phyloP scores from a whole-genome alignment of 35 echinoderm and acorn worm species.

The Heliocidaris tuberculata region DNA sequence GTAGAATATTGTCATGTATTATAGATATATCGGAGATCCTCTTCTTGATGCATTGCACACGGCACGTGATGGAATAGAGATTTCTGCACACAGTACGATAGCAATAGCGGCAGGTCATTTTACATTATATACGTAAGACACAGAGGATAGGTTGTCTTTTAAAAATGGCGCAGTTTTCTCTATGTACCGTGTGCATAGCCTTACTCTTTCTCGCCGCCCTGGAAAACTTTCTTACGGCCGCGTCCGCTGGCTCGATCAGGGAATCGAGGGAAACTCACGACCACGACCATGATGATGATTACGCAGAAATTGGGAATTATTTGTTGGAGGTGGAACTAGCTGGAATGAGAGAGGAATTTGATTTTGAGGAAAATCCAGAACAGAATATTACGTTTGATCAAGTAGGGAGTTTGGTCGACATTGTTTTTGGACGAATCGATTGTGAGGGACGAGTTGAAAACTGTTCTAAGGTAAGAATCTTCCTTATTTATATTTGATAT shows the following conservation, averaged over 20 bases:
- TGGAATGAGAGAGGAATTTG: not conserved
- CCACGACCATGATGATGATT: not conserved
- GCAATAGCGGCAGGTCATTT: too few relatives aligned
- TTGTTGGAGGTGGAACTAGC: not conserved
- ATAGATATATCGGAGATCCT: too few relatives aligned
- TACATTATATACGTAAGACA: too few relatives aligned
- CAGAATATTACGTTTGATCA: not conserved
- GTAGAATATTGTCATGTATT: too few relatives aligned
- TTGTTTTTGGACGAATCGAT: not conserved
- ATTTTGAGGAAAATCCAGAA: not conserved
- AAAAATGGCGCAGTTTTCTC: not conserved
- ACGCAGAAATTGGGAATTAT: slow-evolving; percentile 27
- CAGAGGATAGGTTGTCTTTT: too few relatives aligned
- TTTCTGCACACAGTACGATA: too few relatives aligned
- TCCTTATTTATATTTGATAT: not conserved
- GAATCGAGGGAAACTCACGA: not conserved
- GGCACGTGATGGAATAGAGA: too few relatives aligned
- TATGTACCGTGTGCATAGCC: not conserved
- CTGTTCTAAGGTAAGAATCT: not conserved
- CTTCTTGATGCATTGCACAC: too few relatives aligned
- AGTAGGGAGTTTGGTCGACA: not conserved
- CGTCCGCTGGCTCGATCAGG: not conserved
- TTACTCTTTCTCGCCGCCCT: not conserved
- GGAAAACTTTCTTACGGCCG: not conserved
- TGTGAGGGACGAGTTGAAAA: not conserved